Evolutionary conservation across 2,113 vertebrate genomes (phyloP), one percentile per base, ranked within the genome.

Genomic region (Psephotus haematonotus): DNA sequence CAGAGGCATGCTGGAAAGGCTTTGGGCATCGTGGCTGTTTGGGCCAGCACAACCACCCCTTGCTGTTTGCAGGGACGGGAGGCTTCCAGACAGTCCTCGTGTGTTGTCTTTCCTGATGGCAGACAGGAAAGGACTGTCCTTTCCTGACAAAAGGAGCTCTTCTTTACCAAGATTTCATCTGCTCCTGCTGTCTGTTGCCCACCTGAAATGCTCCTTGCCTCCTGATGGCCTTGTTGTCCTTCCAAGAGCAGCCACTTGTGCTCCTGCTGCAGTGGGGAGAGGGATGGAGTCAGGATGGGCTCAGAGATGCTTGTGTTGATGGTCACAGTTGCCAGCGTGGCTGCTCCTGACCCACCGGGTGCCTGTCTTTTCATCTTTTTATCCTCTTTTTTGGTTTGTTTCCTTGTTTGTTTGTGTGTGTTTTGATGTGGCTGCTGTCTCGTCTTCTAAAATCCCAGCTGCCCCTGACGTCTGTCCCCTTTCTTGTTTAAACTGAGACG

Each of bases 201-300:
- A 69, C 44, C 43, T 70, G 92, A 98, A 96, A 67, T 89, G 60
- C 16, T 60, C 62, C 37, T 43, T 14, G 3, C 49, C 57, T 37
- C 37, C 44, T 88, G 94, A 94, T 97, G 95, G 78, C 82, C 86
- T 93, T 87, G 39, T 53, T 31, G 63, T 74, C 77, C 82, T 95
- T 94, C 91, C 37, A 39, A 63, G 81, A 88, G 92, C 74, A 65
- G 94, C 82, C 94, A 90, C 43, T 85, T 81, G 44, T 71, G 63
- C 31, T 91, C 31, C 64, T 39, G 35, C 64, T 0, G 1, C 70
- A 31, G 83, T 41, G 69, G 49, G 65, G 67, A 88, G 64, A 65
- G 77, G 39, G 85, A 46, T 74, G 37, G 78, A 93, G 95, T 74
- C 79, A 67, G 93, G 90, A 68, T 82, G 39, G 75, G 90, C 75